phyloP scores from a whole-genome alignment of 2,888 invertebrate species.

The Machimus rusticus region DNA sequence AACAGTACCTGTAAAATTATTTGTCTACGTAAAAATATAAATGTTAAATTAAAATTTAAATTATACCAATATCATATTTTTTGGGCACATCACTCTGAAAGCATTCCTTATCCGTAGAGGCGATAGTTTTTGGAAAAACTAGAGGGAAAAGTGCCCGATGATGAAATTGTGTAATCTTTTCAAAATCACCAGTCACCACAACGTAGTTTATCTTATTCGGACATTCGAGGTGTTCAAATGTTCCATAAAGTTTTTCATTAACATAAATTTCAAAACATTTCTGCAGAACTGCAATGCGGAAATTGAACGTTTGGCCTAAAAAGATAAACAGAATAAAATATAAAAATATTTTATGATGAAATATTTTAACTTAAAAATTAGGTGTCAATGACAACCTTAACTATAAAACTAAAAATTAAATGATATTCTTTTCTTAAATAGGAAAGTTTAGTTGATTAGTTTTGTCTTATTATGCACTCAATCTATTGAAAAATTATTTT shows the following conservation, averaged over 20 bases:
- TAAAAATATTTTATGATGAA: not conserved
- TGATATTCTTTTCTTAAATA: no score
- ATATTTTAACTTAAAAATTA: not conserved
- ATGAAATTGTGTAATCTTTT: conserved; percentile 61
- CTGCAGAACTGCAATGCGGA: conserved; percentile 60
- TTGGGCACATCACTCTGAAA: conserved; percentile 61
- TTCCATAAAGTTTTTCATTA: conserved; percentile 60
- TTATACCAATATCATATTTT: conserved; percentile 58
- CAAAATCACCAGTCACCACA: conserved; percentile 59
- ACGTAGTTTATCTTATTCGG: conserved; percentile 60
- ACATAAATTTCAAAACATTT: conserved; percentile 62
- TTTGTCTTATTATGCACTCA: no score
- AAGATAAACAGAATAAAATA: not conserved
- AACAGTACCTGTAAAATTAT: conserved; percentile 55
- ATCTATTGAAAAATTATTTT: no score
- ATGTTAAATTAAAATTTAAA: not conserved
- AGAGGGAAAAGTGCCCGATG: conserved; percentile 61
- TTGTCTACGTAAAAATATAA: not conserved
- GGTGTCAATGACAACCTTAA: no score
- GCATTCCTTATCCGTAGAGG: conserved; percentile 58
- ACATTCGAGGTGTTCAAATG: conserved; percentile 59
- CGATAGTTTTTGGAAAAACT: conserved; percentile 57
- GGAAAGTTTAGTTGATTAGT: no score
- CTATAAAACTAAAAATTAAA: no score
- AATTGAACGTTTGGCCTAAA: conserved; percentile 58